A percentile compares a stretch with the other conserved stretches of the same genome.
These are phyloP conservation scores for Gorsachius goisagi DNA, from an alignment of 2,113 vertebrate species.

Conservation along the genomic window DNA sequence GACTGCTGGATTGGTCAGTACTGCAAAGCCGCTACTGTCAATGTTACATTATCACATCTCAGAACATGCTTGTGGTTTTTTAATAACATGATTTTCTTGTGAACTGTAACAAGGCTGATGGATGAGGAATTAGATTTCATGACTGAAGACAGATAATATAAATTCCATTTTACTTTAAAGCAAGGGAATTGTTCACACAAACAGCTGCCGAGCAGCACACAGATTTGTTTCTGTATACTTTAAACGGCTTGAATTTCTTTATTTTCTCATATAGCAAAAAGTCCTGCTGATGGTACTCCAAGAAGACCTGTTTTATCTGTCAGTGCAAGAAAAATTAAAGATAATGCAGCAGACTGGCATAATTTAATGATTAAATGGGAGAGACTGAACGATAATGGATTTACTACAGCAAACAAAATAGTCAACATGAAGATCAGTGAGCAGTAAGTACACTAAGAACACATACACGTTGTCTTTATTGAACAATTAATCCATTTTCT, in stretches of 20 bases:
- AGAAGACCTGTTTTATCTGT: constrained; percentile 82
- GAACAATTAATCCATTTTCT: background rate
- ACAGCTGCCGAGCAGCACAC: background rate
- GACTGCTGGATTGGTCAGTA: background rate
- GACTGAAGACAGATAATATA: background rate
- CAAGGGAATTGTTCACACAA: background rate
- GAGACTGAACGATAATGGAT: constrained; percentile 81
- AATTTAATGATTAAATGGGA: constrained; percentile 93
- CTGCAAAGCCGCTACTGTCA: background rate
- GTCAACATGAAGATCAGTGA: constrained; percentile 79
- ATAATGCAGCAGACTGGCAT: constrained; percentile 94
- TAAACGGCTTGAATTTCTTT: background rate
- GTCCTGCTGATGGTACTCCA: constrained; percentile 56
- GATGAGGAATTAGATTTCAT: background rate
- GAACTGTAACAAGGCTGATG: background rate
- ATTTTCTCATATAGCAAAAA: constrained; percentile 59
- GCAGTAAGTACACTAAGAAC: constrained; percentile 70
- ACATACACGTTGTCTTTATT: background rate
- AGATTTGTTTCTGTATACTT: background rate
- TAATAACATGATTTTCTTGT: background rate
- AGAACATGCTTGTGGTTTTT: background rate
- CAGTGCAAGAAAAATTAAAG: constrained; percentile 90
- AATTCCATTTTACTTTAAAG: background rate
- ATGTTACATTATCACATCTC: fast-evolving
- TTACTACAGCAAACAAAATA: constrained; percentile 76